A percentile compares a stretch with the other conserved stretches of the same genome.
Evolutionary conservation across 1,140 invertebrate genomes (phyloP).

Genomic region (Drosophila fuyamai): DNA sequence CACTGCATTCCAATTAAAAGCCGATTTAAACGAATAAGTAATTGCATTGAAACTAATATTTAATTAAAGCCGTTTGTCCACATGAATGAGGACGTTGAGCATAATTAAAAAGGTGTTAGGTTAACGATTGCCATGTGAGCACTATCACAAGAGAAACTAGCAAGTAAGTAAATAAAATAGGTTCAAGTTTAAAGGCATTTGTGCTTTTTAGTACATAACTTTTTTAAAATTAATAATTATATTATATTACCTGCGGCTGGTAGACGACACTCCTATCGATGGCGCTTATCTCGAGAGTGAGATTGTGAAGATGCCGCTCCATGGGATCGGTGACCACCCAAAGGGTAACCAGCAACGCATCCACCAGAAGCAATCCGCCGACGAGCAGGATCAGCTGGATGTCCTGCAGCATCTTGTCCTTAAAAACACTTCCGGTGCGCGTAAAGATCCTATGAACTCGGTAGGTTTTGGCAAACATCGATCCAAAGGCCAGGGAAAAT

Average conservation of each 20-base stretch:
- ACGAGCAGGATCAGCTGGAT: conserved; percentile 93
- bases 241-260: conserved; percentile 91
- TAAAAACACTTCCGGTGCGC: conserved; percentile 87
- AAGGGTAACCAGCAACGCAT: conserved; percentile 91
- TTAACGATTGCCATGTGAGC: no score
- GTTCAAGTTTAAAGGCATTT: no score
- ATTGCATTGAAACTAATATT: background rate
- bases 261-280: conserved; percentile 92
- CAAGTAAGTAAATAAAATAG: no score
- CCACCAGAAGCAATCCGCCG: conserved; percentile 90
- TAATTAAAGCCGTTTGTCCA: background rate
- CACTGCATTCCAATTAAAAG: background rate
- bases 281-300: conserved; percentile 91
- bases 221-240: no score
- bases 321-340: conserved; percentile 94
- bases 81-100: background rate
- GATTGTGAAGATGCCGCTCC: conserved; percentile 92
- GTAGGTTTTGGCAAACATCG: conserved; percentile 96
- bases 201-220: no score
- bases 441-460: conserved; percentile 94
- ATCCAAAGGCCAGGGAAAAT: conserved; percentile 94
- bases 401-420: conserved; percentile 92
- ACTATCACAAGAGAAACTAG: no score
- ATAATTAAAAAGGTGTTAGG: background rate
- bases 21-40: background rate